A percentile compares a stretch with the other conserved stretches of the same genome.
phyloP scores from a whole-genome alignment of 2,113 vertebrate species.

The Proteles cristata region DNA sequence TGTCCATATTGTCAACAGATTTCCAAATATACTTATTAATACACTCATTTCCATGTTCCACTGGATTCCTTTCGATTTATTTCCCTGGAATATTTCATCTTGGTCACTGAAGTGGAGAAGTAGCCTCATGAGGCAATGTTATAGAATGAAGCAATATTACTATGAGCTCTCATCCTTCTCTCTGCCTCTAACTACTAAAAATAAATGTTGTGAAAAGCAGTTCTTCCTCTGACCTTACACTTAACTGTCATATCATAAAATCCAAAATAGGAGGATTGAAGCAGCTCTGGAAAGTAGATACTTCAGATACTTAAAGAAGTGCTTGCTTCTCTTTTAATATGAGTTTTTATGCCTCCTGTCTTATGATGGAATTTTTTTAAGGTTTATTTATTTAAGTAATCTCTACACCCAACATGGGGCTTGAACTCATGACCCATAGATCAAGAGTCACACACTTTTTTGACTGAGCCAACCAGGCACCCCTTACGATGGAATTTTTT shows the following conservation, averaged over 20 bases:
- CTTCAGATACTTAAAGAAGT: neutral
- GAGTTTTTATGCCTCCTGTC: neutral
- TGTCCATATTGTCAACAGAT: neutral
- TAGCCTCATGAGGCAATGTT: neutral
- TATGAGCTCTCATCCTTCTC: neutral
- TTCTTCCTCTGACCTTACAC: neutral
- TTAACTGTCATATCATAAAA: neutral
- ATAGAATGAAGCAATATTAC: neutral
- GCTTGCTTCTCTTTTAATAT: neutral
- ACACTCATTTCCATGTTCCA: neutral
- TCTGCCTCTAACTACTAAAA: neutral
- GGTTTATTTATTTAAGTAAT: neutral
- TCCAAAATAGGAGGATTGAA: neutral
- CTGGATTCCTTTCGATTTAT: neutral
- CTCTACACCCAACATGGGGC: neutral
- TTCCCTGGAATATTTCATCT: neutral
- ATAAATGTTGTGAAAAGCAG: neutral
- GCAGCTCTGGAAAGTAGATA: neutral
- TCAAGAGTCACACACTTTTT: neutral
- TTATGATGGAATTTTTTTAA: neutral
- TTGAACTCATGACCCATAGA: neutral
- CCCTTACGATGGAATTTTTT: neutral
- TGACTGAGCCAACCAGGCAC: neutral
- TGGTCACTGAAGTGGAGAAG: neutral
- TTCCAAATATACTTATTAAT: neutral